A percentile compares a stretch with the other conserved stretches of the same genome.
phyloP scores from a whole-genome alignment of 2,888 invertebrate species.

The Sphaeridia pumilis region DNA sequence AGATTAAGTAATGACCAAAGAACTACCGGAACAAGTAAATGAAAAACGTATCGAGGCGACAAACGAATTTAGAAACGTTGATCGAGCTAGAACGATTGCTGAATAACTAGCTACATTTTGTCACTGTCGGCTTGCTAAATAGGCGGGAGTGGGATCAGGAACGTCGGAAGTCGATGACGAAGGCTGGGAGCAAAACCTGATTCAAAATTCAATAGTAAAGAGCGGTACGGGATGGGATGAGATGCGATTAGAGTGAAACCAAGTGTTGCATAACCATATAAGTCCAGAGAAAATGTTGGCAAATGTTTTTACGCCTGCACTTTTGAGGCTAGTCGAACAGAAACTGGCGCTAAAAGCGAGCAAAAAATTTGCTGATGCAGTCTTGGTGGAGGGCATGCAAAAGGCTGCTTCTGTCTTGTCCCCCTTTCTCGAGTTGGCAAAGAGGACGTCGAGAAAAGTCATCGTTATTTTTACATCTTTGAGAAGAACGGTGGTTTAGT shows the following conservation, averaged over 20 bases:
- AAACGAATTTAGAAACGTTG: no score
- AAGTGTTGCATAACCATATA: conserved; percentile 1
- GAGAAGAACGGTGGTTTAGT: neutral
- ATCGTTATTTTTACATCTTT: conserved; percentile 19
- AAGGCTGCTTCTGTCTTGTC: conserved; percentile 7
- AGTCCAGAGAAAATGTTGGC: conserved; percentile 11
- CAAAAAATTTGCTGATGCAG: neutral
- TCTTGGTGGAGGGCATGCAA: neutral
- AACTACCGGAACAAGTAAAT: no score
- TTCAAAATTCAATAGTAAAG: no score
- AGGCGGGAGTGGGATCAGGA: no score
- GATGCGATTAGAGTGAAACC: neutral
- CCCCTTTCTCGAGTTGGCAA: conserved; percentile 17
- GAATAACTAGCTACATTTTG: no score
- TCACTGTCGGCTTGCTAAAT: no score
- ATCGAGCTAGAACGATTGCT: no score
- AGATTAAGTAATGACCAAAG: no score
- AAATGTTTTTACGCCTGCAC: conserved; percentile 5
- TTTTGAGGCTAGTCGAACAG: neutral
- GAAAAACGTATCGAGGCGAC: no score
- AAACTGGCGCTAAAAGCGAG: neutral
- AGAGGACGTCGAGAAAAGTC: conserved; percentile 10
- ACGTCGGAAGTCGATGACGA: no score
- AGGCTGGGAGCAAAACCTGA: no score
- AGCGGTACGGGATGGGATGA: no score